phyloP scores from a whole-genome alignment of 2,113 vertebrate species.

The Otolemur garnettii region DNA sequence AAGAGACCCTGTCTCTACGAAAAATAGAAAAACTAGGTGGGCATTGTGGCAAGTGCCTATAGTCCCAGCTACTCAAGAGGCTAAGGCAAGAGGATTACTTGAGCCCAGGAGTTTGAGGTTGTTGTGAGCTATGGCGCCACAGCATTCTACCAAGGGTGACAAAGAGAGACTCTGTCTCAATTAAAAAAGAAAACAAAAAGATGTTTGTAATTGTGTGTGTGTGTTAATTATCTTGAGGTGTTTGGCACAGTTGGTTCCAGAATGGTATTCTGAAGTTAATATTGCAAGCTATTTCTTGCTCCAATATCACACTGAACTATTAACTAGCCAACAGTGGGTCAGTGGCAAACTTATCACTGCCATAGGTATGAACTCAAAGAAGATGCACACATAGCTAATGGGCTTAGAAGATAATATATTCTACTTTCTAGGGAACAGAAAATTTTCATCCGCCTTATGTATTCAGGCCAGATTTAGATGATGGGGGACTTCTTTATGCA shows the following conservation, averaged over 20 bases:
- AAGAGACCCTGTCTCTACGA: no score
- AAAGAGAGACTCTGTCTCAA: no score
- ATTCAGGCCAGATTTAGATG: not conserved
- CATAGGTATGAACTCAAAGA: not conserved
- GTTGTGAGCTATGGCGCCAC: no score
- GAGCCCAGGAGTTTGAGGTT: no score
- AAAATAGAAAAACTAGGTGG: no score
- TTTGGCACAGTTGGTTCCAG: not conserved
- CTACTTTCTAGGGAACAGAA: not conserved
- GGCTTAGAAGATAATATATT: not conserved
- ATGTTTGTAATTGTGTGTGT: not conserved
- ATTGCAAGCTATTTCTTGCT: not conserved
- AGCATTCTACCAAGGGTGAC: no score
- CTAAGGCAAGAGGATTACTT: no score
- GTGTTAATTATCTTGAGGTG: conserved; percentile 2
- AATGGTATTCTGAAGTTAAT: not conserved
- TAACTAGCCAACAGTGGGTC: not conserved
- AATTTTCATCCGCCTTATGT: not conserved
- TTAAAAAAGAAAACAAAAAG: no score
- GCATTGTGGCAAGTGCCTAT: no score
- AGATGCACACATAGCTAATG: not conserved
- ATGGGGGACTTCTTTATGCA: not conserved
- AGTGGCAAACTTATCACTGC: not conserved
- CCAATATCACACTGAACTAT: not conserved
- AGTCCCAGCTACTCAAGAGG: no score